Evolutionary conservation across 2,888 invertebrate species (phyloP).

Genomic region (Lepidochrysops patricia): DNA sequence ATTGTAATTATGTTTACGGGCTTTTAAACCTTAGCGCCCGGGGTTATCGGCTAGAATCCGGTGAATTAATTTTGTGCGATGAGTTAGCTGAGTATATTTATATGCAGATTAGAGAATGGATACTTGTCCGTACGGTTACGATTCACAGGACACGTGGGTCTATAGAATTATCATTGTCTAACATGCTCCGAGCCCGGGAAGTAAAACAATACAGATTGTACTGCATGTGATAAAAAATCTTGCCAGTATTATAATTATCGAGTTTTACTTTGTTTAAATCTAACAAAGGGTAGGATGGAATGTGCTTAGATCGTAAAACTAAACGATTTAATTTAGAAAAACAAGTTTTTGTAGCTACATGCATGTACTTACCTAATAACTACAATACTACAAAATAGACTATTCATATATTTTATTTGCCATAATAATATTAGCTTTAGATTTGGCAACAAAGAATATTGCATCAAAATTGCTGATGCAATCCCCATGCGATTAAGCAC

Average conservation of each 20-base stretch:
- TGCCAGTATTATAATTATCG: slow-evolving; percentile 1
- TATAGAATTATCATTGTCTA: slow-evolving; percentile 57
- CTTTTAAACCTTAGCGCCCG: slow-evolving; percentile 26
- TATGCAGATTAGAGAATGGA: slow-evolving; percentile 64
- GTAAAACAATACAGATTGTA: slow-evolving; percentile 18
- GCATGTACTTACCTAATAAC: too few relatives aligned
- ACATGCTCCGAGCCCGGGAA: slow-evolving; percentile 27
- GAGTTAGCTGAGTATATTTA: slow-evolving; percentile 36
- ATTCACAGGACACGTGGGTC: slow-evolving; percentile 39
- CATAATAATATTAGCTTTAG: not conserved
- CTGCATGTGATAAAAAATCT: slow-evolving; percentile 10
- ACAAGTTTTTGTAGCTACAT: too few relatives aligned
- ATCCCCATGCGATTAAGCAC: not conserved
- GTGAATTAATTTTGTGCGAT: slow-evolving; percentile 25
- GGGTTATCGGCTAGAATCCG: slow-evolving; percentile 26
- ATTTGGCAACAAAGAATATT: slow-evolving; percentile 14
- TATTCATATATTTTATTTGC: slow-evolving; percentile 2
- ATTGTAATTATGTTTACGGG: slow-evolving; percentile 27
- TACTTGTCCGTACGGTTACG: slow-evolving; percentile 53
- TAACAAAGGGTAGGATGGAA: not conserved
- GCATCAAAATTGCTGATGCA: not conserved
- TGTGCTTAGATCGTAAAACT: not conserved
- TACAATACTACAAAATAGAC: too few relatives aligned
- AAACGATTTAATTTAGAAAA: too few relatives aligned
- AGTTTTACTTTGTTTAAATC: slow-evolving; percentile 3